Evolutionary conservation across 2,888 invertebrate species (phyloP), one percentile per base, ranked within the genome.

Genomic region (Drosophila borealis): DNA sequence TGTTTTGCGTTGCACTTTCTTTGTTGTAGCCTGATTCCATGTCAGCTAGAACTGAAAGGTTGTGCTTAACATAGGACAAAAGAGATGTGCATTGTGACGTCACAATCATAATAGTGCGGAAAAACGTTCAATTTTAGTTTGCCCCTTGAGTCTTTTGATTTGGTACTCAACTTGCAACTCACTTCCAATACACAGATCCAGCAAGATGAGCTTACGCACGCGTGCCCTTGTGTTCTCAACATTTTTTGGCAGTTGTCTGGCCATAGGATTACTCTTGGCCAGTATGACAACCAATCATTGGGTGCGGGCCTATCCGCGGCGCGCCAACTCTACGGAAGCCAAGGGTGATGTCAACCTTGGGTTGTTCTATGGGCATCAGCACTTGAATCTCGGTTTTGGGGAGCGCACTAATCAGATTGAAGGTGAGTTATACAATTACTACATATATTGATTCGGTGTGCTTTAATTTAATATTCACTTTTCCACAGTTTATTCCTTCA

Each of bases 351-450:
- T 97, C 67, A 95, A 95, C 90, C 97, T 98, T 90, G 98, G 98
- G 0, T 94, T 98, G 9, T 97, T 98, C 89, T 95, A 96, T 85
- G 98, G 98, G 0, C 95, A 95, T 73, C 97, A 97, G 91, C 95
- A 95, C 80, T 92, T 98, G 37, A 96, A 97, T 91, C 95, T 95
- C 64, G 96, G 96, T 3, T 96, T 97, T 87, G 98, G 98, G 4
- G 95, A 95, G 94, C 94, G 98, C 88, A 94, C 94, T 57, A 94
- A 95, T 89, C 94, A 96, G 70, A 94, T 98, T 74, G 95, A 96
- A 90, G 95, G 97, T 97, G 92, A 94, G 76, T 17, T 17, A n/a
- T 8, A 6, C 3, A 6, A 29, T n/a, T 14, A n/a, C n/a, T n/a
- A n/a, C n/a, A n/a, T n/a, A 48, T 14, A 44, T 37, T 2, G 11